Base-by-base conservation (phyloP, 2,797 vertebrate genomes). In the Rhinichthys osculus region DNA sequence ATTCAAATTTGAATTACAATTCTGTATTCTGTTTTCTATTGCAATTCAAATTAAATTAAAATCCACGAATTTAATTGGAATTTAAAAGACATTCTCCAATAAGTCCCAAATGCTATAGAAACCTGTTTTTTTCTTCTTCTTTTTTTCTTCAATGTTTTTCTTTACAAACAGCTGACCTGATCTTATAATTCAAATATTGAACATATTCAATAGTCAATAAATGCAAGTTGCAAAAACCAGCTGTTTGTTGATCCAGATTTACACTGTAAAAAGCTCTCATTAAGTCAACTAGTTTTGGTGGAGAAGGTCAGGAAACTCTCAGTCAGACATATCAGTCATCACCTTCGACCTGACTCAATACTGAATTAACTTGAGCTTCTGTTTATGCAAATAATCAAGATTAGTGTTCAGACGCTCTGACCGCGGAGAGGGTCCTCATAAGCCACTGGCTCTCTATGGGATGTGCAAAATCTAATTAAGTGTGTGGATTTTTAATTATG, bases 401-500 rank as follows among this genome's bases (percentile, higher is more conserved):
- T 85, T 66, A 64, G 69, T 30, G 69, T 57, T 42, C 10, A 27
- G 23, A 70, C 13, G 52, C 35, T 82, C n/a, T 83, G 42, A 83
- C 47, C 33, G 14, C 16, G 3, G 42, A 83, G 44, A 42, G 66
- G 38, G 33, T 71, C 52, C 27, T 64, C 74, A 44, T 78, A 59
- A 79, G 92, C 93, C 92, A 93, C 89, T 83, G 87, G 54, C 84
- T 89, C 92, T 91, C 54, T 76, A 69, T 90, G 92, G 91, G 87
- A 88, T 87, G 87, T 90, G 92, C 88, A 90, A 90, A 93, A 93
- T 92, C 91, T 93, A 92, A 94, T 94, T 94, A 94, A 67, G 91
- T 87, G 87, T 90, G 90, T 91, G 92, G 92, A 92, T 89, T 87
- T 93, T 91, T 94, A 94, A 95, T 95, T 93, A 95, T 86, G 80